These are phyloP conservation scores for Gracilinanus agilis DNA, from an alignment of 2,113 vertebrate genomes.

Conservation along the genomic window DNA sequence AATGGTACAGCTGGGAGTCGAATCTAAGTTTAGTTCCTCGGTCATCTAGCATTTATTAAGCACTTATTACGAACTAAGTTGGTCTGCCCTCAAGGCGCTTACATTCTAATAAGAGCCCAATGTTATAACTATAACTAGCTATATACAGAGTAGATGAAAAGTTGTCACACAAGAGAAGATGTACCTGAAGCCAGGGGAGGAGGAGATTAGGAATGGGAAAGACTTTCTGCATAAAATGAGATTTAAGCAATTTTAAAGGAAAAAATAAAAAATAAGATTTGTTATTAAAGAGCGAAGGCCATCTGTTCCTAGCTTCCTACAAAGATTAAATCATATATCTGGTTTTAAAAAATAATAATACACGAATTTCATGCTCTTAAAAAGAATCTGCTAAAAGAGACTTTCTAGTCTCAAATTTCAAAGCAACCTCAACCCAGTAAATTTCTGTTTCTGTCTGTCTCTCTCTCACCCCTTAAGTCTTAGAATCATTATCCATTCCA, in stretches of 20 bases:
- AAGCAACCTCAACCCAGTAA: too few relatives aligned
- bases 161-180: background rate
- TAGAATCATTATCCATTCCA: too few relatives aligned
- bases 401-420: too few relatives aligned
- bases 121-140: background rate
- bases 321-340: background rate
- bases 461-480: too few relatives aligned
- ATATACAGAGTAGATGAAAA: background rate
- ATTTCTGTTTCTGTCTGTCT: too few relatives aligned
- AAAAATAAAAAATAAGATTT: background rate
- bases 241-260: background rate
- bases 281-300: background rate
- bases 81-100: background rate
- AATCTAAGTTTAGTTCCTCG: background rate
- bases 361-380: too few relatives aligned
- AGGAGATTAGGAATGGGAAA: background rate
- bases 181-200: background rate
- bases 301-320: background rate
- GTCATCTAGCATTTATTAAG: background rate
- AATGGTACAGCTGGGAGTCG: background rate
- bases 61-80: too few relatives aligned
- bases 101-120: background rate
- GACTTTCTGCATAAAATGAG: background rate
- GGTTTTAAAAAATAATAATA: background rate
- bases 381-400: too few relatives aligned